Percentiles rank a stretch among this genome's conserved stretches.
These are phyloP conservation scores for Tachystola acroxantha DNA, from an alignment of 2,888 invertebrate species.

Conservation along the genomic window DNA sequence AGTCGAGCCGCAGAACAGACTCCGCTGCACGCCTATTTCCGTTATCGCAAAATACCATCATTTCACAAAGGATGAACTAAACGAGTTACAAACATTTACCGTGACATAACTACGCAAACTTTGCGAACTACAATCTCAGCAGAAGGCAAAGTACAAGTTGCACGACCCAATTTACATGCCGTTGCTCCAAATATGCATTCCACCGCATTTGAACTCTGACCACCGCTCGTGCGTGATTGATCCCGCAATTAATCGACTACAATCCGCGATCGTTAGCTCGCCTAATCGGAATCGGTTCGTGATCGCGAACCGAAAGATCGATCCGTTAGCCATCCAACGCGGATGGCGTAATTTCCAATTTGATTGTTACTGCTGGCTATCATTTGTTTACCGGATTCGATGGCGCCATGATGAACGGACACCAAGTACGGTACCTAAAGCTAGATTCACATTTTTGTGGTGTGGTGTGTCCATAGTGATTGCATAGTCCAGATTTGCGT, in stretches of 20 bases:
- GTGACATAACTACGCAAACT: no score
- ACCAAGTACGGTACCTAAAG: not conserved
- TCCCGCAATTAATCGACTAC: constrained; percentile 39
- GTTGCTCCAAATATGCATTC: constrained; percentile 12
- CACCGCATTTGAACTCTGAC: constrained; percentile 23
- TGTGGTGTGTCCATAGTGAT: no score
- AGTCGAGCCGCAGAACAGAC: no score
- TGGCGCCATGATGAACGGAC: not conserved
- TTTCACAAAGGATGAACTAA: no score
- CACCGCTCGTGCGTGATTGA: constrained; percentile 45
- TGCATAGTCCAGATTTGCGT: no score
- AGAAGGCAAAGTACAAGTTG: no score
- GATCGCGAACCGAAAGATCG: constrained; percentile 25
- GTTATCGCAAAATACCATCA: no score
- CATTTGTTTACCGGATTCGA: constrained; percentile 4
- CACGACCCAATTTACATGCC: constrained; percentile 5
- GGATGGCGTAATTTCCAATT: constrained; percentile 35
- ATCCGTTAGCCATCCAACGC: constrained; percentile 45
- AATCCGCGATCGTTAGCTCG: constrained; percentile 13
- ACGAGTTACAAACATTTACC: no score
- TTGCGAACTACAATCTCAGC: no score
- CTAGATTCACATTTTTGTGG: no score
- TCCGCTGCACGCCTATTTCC: no score
- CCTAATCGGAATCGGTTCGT: constrained; percentile 31
- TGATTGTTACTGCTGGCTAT: constrained; percentile 16